A percentile compares a stretch with the other conserved stretches of the same genome.
phyloP scores from a whole-genome alignment of 2,797 vertebrate genomes.

The Oophaga sylvatica region DNA sequence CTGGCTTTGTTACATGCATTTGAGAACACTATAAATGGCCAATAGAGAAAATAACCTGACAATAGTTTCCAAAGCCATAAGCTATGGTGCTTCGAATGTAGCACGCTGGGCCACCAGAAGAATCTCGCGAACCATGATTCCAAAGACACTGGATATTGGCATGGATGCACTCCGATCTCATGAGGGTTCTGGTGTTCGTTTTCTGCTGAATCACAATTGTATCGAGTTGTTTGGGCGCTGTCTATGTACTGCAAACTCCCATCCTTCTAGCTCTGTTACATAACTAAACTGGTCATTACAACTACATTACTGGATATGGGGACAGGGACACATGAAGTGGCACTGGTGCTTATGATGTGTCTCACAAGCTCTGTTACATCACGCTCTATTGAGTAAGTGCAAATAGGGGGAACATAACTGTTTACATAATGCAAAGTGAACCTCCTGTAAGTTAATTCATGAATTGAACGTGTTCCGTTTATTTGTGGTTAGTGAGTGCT shows the following conservation, averaged over 20 bases:
- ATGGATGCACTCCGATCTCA: neutral
- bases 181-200: neutral
- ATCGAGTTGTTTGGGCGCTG: neutral
- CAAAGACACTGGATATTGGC: neutral
- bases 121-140: too few species aligned
- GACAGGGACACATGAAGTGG: neutral
- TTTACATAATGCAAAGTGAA: neutral
- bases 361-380: neutral
- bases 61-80: constrained; percentile 3
- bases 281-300: constrained; percentile 12
- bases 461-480: neutral
- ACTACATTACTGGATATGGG: neutral
- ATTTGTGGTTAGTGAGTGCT: neutral
- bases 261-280: constrained; percentile 6
- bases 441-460: neutral
- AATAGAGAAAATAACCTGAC: neutral
- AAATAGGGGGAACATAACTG: neutral
- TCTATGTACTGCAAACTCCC: too few species aligned
- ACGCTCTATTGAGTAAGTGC: neutral
- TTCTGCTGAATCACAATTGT: neutral
- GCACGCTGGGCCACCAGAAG: neutral
- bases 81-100: neutral
- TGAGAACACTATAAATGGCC: neutral
- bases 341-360: neutral
- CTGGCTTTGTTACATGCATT: neutral